Conservation (phyloP, 2,888 invertebrate species). For the Agrilus cyanescens region DNA sequence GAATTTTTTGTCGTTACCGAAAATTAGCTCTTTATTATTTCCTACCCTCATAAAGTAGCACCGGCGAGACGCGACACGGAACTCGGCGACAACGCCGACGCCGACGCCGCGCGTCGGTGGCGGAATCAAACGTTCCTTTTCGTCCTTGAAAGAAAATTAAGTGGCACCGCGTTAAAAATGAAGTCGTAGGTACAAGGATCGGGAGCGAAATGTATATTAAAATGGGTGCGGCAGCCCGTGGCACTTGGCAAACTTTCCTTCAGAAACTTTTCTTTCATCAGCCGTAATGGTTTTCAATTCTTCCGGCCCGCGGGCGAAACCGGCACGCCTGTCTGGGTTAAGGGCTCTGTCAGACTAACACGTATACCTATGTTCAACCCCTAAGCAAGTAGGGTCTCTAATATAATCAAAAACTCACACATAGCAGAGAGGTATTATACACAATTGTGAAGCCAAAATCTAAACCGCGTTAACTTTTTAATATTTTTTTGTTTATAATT, state of each 20-base stretch:
- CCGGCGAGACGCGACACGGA: not conserved
- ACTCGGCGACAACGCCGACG: not conserved
- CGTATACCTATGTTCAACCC: too few relatives aligned
- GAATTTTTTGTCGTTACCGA: too few relatives aligned
- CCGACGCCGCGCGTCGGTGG: not conserved
- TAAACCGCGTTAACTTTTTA: too few relatives aligned
- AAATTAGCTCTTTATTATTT: too few relatives aligned
- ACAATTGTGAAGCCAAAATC: too few relatives aligned
- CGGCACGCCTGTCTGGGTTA: constrained; percentile 9
- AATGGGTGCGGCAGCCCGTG: constrained; percentile 29
- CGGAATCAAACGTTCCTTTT: not conserved
- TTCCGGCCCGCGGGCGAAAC: constrained; percentile 22
- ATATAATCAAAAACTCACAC: too few relatives aligned
- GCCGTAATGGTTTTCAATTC: constrained; percentile 37
- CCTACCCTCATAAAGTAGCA: not conserved
- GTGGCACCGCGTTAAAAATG: not conserved
- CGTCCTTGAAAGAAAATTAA: too few relatives aligned
- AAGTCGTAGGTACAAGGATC: not conserved
- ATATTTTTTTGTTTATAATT: too few relatives aligned
- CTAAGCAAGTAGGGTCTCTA: too few relatives aligned
- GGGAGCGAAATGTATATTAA: constrained; percentile 20
- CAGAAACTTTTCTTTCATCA: constrained; percentile 39
- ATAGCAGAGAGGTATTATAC: too few relatives aligned
- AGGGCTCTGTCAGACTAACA: too few relatives aligned
- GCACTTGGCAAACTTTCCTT: constrained; percentile 33